A percentile compares a stretch with the other conserved stretches of the same genome.
phyloP scores from a whole-genome alignment of 2,113 vertebrate genomes.

The Vombatus ursinus region DNA sequence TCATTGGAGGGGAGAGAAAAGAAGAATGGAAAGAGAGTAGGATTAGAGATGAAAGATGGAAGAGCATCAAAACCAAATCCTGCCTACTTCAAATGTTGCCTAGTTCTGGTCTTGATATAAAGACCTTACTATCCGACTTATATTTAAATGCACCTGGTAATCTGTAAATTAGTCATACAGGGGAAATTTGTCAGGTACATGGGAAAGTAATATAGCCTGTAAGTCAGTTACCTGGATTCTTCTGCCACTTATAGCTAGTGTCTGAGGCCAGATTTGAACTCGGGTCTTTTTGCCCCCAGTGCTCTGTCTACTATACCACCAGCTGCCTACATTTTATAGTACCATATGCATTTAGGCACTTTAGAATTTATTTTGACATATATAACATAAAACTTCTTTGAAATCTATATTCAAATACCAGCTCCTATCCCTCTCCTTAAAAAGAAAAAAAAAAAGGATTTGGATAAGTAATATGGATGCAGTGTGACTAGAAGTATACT shows the following conservation, averaged over 20 bases:
- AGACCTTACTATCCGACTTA: no score
- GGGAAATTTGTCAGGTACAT: background rate
- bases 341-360: slow-evolving; percentile 25
- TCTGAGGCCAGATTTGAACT: background rate
- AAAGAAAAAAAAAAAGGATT: background rate
- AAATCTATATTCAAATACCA: background rate
- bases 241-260: background rate
- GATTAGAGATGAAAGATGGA: no score
- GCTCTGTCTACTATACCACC: background rate
- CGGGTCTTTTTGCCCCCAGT: background rate
- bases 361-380: slow-evolving; percentile 5
- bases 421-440: background rate
- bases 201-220: background rate
- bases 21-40: no score
- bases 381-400: background rate
- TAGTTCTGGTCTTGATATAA: no score
- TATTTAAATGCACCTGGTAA: no score
- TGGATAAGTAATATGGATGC: slow-evolving; percentile 8
- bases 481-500: background rate
- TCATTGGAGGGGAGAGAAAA: no score
- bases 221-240: background rate
- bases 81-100: no score
- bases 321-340: background rate
- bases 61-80: no score
- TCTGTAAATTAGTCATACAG: background rate